Evolutionary conservation across 2,797 vertebrate genomes (phyloP), one percentile per base, ranked within the genome.

Genomic region (Scolopax rusticola): DNA sequence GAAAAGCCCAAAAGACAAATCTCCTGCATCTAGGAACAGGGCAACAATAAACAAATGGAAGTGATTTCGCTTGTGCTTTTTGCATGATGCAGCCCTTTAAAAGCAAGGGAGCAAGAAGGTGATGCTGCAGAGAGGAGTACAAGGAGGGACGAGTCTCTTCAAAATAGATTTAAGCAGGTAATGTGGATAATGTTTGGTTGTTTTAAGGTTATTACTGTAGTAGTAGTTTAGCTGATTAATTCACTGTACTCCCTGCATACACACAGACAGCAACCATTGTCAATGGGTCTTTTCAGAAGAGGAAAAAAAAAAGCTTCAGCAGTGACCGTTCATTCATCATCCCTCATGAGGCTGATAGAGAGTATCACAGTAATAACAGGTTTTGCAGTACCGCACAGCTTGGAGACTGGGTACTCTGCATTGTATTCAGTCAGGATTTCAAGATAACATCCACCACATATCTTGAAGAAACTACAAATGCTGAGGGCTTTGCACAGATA

Each of bases 321-420:
- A 71, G 67, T 68, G 74, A 78, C 69, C 24, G 1, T 70, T 92
- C 95, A 92, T 95, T 90, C 93, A 95, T 84, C 73, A 60, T 85
- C 76, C 81, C 89, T 95, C 95, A 96, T 69, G 87, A 96, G 77
- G 84, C 77, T 93, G 90, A 89, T 81, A 60, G 50, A 51, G 68
- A 95, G 74, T 83, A 96, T 83, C 36, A 0, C 30, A 77, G 78
- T 43, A 92, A 82, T 74, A 87, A 93, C n/a, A 76, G 80, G 79
- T 54, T 90, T 81, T 81, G 70, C 92, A 96, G 84, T 36, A 85
- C 50, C 19, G 1, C 76, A 84, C 79, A 60, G 56, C 78, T 57
- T 13, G 27, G 70, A 84, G 73, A 84, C 60, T 16, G 33, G n/a
- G 67, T 10, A 38, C 60, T 83, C 89, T 38, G 79, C 81, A 93